These are phyloP conservation scores for Hystrix cristata DNA, from an alignment of 2,113 vertebrate genomes.

Conservation along the genomic window DNA sequence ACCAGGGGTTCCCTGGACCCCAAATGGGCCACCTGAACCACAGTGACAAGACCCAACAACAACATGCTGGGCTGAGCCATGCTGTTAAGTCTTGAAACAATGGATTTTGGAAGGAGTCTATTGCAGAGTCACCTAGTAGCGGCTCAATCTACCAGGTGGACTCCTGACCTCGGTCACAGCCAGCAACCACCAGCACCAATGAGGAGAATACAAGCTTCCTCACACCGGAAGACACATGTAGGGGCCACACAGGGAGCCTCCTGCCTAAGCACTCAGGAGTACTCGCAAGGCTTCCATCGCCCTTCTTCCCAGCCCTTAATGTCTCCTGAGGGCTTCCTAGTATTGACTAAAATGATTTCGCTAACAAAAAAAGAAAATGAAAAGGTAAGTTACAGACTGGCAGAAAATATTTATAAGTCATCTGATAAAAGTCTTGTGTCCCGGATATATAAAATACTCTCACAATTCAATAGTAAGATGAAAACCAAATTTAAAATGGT, in stretches of 20 bases:
- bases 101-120: not conserved
- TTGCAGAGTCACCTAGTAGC: not conserved
- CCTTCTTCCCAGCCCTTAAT: not conserved
- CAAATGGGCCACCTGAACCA: not conserved
- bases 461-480: not conserved
- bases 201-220: not conserved
- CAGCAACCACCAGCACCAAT: not conserved
- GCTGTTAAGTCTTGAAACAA: not conserved
- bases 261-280: not conserved
- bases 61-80: slow-evolving; percentile 12
- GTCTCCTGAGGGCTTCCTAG: not conserved
- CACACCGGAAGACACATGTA: not conserved
- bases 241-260: not conserved
- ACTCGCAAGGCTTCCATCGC: not conserved
- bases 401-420: not conserved
- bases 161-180: not conserved
- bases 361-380: not conserved
- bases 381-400: not conserved
- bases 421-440: not conserved
- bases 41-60: not conserved
- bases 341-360: slow-evolving; percentile 44
- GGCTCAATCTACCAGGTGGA: not conserved
- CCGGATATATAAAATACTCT: not conserved
- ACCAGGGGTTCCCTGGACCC: not conserved
- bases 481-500: not conserved